Evolutionary conservation across 1,140 invertebrate genomes (phyloP).

Genomic region (Drosophila bipectinata): DNA sequence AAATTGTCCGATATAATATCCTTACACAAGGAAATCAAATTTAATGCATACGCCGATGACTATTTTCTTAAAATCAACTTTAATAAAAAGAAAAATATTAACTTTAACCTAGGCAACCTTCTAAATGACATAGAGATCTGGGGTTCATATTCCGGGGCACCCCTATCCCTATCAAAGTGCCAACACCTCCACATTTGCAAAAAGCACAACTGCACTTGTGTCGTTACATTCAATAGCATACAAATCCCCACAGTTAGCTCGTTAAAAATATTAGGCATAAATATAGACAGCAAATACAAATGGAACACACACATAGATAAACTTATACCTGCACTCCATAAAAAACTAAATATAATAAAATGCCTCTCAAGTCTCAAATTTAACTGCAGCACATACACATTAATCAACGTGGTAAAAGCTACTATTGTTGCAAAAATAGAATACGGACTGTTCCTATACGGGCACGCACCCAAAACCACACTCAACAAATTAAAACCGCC

Average conservation of each 20-base stretch:
- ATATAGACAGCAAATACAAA: constrained; percentile 2
- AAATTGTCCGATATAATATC: constrained; percentile 11
- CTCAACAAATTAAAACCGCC: background rate
- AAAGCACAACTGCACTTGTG: background rate
- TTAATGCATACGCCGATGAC: constrained; percentile 11
- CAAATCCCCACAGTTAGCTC: constrained; percentile 3
- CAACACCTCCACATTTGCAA: constrained; percentile 3
- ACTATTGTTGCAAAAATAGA: background rate
- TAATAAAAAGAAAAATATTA: no score
- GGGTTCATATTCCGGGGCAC: constrained; percentile 3
- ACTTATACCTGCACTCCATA: background rate
- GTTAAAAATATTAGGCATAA: background rate
- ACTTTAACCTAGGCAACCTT: background rate
- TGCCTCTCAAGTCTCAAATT: background rate
- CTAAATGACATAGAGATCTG: constrained; percentile 6
- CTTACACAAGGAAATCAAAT: constrained; percentile 14
- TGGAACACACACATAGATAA: constrained; percentile 2
- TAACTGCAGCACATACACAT: background rate
- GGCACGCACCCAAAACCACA: constrained; percentile 1
- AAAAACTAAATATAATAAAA: constrained; percentile 3
- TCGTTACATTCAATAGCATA: background rate
- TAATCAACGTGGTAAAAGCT: constrained; percentile 1
- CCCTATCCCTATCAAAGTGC: constrained; percentile 7
- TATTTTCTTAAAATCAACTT: constrained; percentile 1
- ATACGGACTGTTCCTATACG: background rate